Base-by-base conservation (phyloP, 2,888 invertebrate species). In the Junonia oenone region DNA sequence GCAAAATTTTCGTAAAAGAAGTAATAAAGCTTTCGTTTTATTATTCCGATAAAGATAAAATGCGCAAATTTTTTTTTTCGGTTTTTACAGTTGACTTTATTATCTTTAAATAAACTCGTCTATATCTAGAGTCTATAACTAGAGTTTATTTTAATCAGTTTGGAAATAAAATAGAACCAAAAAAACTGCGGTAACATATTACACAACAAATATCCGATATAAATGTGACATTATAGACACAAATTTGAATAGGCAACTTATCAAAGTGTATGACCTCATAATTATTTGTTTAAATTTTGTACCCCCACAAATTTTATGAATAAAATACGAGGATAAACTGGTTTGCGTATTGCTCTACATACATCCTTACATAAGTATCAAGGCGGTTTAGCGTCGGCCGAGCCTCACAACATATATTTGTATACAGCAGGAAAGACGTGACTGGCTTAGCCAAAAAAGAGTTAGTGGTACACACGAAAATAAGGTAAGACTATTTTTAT, bases 301-400 rank as follows among this genome's bases (percentile, higher is more conserved):
- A 49, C 29, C 55, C 49, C 49, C 33, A n/a, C 51, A 49, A 19
- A 33, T 14, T 27, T 31, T 19, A 14, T 29, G 17, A 40, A 19
- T 27, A 11, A 43, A 45, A 45, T 19, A 11, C 49, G 51, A 60
- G 46, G 50, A 55, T 52, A 56, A 59, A 60, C 60, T 49, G 55
- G 60, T 58, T 60, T 46, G 45, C 33, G 31, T 15, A 48, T 52
- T 52, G 52, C 38, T 58, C 55, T 51, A 57, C 53, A 51, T 51
- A 50, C 27, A 53, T 43, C 45, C 55, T 57, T 57, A 52, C 59
- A 56, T 59, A 59, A 59, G 15, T 17, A 51, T 51, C 29, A 19
- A 51, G 49, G 43, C 43, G 55, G 22, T 49, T 19, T 27, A 47
- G 52, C 43, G 31, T 51, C 26, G 49, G 15, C 35, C 22, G 17